Percentiles rank a stretch among this genome's conserved stretches.
phyloP scores from a whole-genome alignment of 2,888 invertebrate genomes.

The Zaprionus lineosus region DNA sequence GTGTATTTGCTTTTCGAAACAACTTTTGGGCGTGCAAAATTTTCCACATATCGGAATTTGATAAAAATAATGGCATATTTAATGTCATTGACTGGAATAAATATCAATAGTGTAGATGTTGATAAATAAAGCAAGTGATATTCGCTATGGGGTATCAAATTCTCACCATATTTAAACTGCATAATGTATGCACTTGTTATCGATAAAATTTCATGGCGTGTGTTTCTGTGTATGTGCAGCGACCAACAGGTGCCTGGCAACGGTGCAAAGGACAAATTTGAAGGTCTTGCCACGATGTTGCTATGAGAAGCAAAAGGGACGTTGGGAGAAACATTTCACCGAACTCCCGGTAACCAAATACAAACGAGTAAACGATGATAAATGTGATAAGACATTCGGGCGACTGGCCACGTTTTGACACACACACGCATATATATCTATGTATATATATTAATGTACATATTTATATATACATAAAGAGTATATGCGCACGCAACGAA shows the following conservation, averaged over 20 bases:
- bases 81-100: conserved; percentile 52
- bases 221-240: conserved; percentile 16
- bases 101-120: background rate
- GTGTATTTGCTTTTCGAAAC: conserved; percentile 29
- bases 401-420: conserved; percentile 35
- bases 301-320: conserved; percentile 35
- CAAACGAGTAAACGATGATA: conserved; percentile 26
- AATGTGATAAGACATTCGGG: conserved; percentile 51
- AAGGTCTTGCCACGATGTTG: conserved; percentile 57
- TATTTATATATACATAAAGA: background rate
- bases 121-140: conserved; percentile 21
- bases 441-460: background rate
- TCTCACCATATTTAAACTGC: background rate
- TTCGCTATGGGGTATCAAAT: background rate
- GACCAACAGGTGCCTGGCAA: conserved; percentile 76
- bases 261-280: conserved; percentile 74
- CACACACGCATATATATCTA: conserved; percentile 3
- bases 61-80: conserved; percentile 43
- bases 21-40: conserved; percentile 19
- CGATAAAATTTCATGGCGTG: conserved; percentile 38
- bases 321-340: conserved; percentile 7
- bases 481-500: conserved; percentile 41
- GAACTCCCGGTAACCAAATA: conserved; percentile 32
- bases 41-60: conserved; percentile 49
- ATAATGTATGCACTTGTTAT: conserved; percentile 34